These are phyloP conservation scores for Diploptera punctata DNA, from an alignment of 2,888 invertebrate genomes.

Conservation along the genomic window DNA sequence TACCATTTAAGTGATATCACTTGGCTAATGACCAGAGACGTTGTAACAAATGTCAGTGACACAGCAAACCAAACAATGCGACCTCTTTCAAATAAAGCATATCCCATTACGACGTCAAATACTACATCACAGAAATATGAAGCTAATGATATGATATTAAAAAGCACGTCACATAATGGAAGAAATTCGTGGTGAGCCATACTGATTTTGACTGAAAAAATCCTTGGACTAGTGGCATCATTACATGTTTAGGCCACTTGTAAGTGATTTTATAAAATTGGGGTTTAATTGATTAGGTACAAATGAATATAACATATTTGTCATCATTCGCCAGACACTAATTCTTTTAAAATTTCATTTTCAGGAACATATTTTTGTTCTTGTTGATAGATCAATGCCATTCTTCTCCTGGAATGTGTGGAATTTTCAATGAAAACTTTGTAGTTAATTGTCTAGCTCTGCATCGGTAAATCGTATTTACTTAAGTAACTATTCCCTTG, in stretches of 20 bases:
- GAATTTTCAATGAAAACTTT: conserved; percentile 18
- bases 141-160: conserved; percentile 88
- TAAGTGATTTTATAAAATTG: not conserved
- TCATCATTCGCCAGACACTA: not conserved
- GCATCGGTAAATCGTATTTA: not conserved
- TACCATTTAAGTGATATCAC: conserved; percentile 79
- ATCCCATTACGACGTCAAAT: conserved; percentile 86
- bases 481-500: not conserved
- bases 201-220: conserved; percentile 36
- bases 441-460: not conserved
- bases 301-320: not conserved
- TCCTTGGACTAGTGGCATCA: not conserved
- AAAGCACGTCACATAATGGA: conserved; percentile 89
- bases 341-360: not conserved
- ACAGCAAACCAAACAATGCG: conserved; percentile 70
- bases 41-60: conserved; percentile 72
- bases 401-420: conserved; percentile 31
- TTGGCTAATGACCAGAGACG: conserved; percentile 79
- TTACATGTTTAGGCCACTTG: conserved; percentile 1
- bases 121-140: conserved; percentile 92
- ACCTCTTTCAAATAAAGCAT: conserved; percentile 76
- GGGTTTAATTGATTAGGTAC: not conserved
- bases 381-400: conserved; percentile 3
- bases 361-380: not conserved
- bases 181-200: conserved; percentile 78